Base-by-base conservation (phyloP, 2,888 invertebrate species). In the Amphipyra berbera region DNA sequence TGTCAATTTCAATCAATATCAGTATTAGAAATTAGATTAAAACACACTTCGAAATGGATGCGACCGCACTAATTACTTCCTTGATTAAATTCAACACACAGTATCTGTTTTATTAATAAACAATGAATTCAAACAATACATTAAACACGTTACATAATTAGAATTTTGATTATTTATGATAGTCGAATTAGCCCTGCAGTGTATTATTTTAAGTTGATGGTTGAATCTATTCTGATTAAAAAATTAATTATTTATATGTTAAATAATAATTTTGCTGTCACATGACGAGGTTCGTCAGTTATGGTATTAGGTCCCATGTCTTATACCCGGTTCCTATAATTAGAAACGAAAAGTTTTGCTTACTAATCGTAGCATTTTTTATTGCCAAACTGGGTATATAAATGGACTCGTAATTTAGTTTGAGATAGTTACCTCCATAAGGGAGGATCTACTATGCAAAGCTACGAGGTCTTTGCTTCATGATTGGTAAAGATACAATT, bases 151-250 rank as follows among this genome's bases (percentile, higher is more conserved):
- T 14, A 33, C 14, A 40, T 66, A 58, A 70, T 73, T 69, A 55
- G 61, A 73, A 70, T 59, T 73, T 62, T 27, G 48, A 67, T 76
- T 70, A 76, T 62, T 67, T 70, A 67, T 59, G 40, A 6, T 9
- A 55, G 57, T 54, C 35, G 40, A 48, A 56, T 72, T 66, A 48
- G 50, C 27, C 33, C 13, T 27, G 13, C 0, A 37, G 8, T 33
- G 46, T 10, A 30, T 30, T 7, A n/a, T 45, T 7, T 12, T n/a
- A 48, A 57, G 27, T 52, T 56, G 37, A 55, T 33, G 13, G 8
- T 27, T 35, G 7, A n/a, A 40, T 10, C 40, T 50, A 41, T 61
- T 67, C 45, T n/a, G 42, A 46, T 55, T 54, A 50, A 49, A 35
- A 54, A 68, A 68, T 67, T 42, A 56, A 62, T 68, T 56, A 63